These are phyloP conservation scores for Microcebus tavaratra DNA, from an alignment of 2,113 vertebrate species.

Conservation along the genomic window DNA sequence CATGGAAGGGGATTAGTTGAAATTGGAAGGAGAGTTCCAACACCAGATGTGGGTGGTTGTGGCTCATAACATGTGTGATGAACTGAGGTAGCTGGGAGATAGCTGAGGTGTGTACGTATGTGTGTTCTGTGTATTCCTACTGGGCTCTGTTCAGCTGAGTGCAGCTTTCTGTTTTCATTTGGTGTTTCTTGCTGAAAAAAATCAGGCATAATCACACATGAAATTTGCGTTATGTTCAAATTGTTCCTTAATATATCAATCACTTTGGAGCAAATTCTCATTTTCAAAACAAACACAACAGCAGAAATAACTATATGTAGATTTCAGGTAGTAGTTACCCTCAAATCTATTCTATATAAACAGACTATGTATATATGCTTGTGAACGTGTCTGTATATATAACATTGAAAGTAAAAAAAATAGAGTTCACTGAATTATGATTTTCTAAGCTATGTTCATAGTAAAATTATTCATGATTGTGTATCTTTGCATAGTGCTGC, in stretches of 20 bases:
- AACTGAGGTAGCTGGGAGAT: not conserved
- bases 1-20: not conserved
- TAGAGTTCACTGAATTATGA: conserved; percentile 70
- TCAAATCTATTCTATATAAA: not conserved
- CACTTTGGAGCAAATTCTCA: not conserved
- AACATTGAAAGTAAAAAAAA: conserved; percentile 3
- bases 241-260: not conserved
- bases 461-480: conserved; percentile 73
- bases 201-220: not conserved
- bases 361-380: not conserved
- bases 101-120: not conserved
- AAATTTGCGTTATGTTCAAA: not conserved
- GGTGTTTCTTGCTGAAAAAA: not conserved
- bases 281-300: not conserved
- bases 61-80: no score
- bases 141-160: not conserved
- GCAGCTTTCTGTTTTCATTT: not conserved
- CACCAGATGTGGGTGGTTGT: not conserved
- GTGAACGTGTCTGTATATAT: no score
- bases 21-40: not conserved
- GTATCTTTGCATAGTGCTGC: conserved; percentile 69
- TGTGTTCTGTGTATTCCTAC: not conserved
- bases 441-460: conserved; percentile 68
- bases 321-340: not conserved
- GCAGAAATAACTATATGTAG: not conserved